Base-by-base conservation (phyloP, 2,797 vertebrate species). In the Pampus argenteus region DNA sequence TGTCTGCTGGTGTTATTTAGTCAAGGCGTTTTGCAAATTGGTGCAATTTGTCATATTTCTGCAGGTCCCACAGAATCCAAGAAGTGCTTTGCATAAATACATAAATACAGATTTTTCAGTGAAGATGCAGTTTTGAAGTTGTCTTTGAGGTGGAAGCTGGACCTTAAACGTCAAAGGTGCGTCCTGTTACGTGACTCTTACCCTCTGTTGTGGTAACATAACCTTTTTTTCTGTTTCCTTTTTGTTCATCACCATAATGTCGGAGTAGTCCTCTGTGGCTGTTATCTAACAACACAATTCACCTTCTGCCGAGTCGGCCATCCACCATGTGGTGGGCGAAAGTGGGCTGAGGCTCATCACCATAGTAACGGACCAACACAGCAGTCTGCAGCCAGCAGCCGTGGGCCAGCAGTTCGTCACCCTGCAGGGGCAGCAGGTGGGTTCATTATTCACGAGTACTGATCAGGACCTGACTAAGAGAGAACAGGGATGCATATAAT, bases 341-440 rank as follows among this genome's bases (percentile, higher is more conserved):
- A 83, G 92, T 28, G 88, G 91, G 71, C 94, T 93, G 85, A 93
- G 87, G 23, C 90, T 96, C 78, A 92, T 96, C 50, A 85, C 95
- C 67, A 93, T 95, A 22, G 92, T 94, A 31, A 94, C 92, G 0
- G 93, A 94, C 23, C 90, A 93, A 59, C 87, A 94, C 50, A 77
- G 92, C 65, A 86, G 77, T 76, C 83, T 95, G 52, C 93, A 92
- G 23, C 0, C 82, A 11, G 70, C 81, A 2, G 29, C 87, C 58
- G 66, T 89, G 17, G 64, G 89, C 66, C 94, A 94, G 63, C 92
- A 92, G 44, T 92, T 95, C 56, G 83, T 95, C 22, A 90, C 91
- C n/a, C 42, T 94, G 93, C 93, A 93, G 57, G 93, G 87, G 20
- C 92, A 61, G 5, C 62, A 44, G 14, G 28, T 4, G 10, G 18